Evolutionary conservation across 30 jellyfish, hydroid and myxozoan genomes (phyloP).

Genomic region (Morbakka virulenta): DNA sequence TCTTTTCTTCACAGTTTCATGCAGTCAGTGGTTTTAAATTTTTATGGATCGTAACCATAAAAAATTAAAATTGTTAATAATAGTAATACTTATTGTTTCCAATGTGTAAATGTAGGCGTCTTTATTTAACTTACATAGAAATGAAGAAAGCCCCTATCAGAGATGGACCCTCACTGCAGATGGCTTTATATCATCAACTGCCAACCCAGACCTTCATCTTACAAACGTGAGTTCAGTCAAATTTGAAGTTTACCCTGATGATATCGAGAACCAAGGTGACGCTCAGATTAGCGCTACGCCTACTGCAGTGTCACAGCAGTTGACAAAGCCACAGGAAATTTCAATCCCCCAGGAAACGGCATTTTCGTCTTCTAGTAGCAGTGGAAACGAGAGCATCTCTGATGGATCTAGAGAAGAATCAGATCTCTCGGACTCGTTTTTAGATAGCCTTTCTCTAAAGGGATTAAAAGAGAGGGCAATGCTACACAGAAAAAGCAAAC

Average conservation of each 20-base stretch:
- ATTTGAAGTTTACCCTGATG: background rate
- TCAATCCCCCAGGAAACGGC: too few species aligned
- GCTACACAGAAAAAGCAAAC: background rate
- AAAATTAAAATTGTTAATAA: too few species aligned
- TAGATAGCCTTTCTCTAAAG: background rate
- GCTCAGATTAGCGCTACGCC: too few species aligned
- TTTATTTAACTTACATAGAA: too few species aligned
- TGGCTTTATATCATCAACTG: conserved; percentile 55
- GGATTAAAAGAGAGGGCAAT: background rate
- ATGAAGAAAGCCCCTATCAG: background rate
- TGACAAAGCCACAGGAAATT: too few species aligned
- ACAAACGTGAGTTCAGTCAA: conserved; percentile 12
- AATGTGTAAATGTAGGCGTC: too few species aligned
- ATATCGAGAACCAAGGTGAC: background rate
- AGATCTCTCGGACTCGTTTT: background rate
- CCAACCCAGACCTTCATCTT: conserved; percentile 8
- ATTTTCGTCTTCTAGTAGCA: background rate
- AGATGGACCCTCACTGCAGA: conserved; percentile 75
- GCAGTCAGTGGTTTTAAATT: too few species aligned
- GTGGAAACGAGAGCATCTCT: conserved; percentile 5
- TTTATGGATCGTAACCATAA: too few species aligned
- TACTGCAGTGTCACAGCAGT: too few species aligned
- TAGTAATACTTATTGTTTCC: too few species aligned
- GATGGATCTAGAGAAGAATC: too few species aligned
- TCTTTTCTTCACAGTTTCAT: too few species aligned